Evolutionary conservation across 2,797 vertebrate species (phyloP).

Genomic region (Dicrostonyx torquatus): DNA sequence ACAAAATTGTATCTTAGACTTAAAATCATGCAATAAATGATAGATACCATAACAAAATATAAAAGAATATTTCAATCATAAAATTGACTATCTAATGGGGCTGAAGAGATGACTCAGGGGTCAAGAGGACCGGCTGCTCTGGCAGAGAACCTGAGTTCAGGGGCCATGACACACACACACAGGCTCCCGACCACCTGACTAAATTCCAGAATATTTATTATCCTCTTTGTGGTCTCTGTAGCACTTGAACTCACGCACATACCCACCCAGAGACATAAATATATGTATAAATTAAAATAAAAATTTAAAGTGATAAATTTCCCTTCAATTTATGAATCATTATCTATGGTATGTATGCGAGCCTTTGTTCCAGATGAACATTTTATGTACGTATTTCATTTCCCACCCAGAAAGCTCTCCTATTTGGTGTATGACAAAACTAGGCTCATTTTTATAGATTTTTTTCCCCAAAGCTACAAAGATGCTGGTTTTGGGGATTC

Average conservation of each 20-base stretch:
- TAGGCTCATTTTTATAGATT: not conserved
- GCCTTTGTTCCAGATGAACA: not conserved
- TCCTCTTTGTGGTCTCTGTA: not conserved
- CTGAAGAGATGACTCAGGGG: not conserved
- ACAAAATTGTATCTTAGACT: not conserved
- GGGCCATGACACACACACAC: no score
- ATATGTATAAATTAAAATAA: not conserved
- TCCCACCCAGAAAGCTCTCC: not conserved
- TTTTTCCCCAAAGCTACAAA: conserved; percentile 26
- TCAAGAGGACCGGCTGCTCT: not conserved
- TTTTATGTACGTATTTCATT: conserved; percentile 29
- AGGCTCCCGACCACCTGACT: not conserved
- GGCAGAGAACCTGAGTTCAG: not conserved
- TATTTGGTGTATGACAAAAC: not conserved
- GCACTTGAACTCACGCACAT: not conserved
- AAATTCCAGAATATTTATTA: not conserved
- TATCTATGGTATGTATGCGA: no score
- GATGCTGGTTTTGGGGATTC: not conserved
- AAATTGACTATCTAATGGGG: not conserved
- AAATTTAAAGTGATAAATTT: not conserved
- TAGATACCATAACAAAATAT: not conserved
- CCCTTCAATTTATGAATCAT: not conserved
- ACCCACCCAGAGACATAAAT: not conserved
- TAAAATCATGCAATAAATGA: not conserved
- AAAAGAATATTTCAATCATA: not conserved